phyloP scores from a whole-genome alignment of 64 coral and sea anemone genomes.

The Montipora efflorescens region DNA sequence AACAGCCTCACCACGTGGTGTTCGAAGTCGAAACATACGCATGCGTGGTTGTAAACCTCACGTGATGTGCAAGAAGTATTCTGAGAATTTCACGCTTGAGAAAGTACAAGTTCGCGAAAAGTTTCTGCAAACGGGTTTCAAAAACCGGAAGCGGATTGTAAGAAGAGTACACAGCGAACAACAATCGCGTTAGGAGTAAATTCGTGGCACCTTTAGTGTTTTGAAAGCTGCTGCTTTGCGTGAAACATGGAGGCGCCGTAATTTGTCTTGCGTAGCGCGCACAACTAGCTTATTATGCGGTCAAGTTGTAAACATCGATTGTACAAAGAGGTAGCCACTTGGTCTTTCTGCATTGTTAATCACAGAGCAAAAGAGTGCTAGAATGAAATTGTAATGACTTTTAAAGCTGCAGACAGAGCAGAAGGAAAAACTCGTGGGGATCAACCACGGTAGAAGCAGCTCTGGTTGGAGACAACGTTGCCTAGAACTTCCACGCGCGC shows the following conservation, averaged over 20 bases:
- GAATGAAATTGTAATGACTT: background rate
- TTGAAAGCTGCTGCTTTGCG: constrained; percentile 10
- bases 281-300: constrained; percentile 39
- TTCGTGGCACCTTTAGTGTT: background rate
- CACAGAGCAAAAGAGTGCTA: constrained; percentile 26
- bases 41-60: constrained; percentile 6
- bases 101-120: background rate
- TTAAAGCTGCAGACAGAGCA: background rate
- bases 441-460: no score
- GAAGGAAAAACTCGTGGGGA: background rate
- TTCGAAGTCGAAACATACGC: background rate
- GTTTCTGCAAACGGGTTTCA: constrained; percentile 14
- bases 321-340: constrained; percentile 36
- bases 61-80: constrained; percentile 35
- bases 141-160: constrained; percentile 23
- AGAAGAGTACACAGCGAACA: background rate
- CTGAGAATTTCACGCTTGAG: constrained; percentile 30
- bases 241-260: background rate
- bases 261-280: constrained; percentile 7
- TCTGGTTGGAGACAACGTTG: background rate
- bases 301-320: constrained; percentile 48
- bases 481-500: background rate
- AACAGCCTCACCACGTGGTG: constrained; percentile 35
- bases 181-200: background rate
- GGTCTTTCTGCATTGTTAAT: constrained; percentile 51